phyloP scores from a whole-genome alignment of 2,888 invertebrate species.

The Fragum sueziense region DNA sequence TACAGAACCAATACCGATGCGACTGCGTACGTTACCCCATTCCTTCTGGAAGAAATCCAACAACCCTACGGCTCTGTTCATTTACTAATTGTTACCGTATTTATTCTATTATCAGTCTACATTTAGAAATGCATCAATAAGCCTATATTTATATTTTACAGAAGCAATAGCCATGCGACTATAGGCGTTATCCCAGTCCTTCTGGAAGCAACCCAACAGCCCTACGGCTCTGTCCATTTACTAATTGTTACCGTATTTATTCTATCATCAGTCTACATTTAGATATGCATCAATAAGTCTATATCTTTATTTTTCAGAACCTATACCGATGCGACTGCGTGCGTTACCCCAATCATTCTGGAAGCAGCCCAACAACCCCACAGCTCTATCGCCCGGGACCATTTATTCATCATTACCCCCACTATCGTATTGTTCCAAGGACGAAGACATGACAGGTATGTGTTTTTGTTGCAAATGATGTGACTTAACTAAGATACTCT shows the following conservation, averaged over 20 bases:
- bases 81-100: conserved; percentile 82
- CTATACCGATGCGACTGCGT: conserved; percentile 84
- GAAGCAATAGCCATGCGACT: conserved; percentile 84
- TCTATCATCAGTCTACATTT: no score
- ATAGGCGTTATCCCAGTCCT: conserved; percentile 84
- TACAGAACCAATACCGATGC: conserved; percentile 84
- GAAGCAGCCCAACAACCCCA: conserved; percentile 84
- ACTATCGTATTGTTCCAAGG: conserved; percentile 75
- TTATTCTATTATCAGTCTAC: no score
- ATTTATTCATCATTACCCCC: conserved; percentile 82
- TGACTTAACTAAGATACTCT: no score
- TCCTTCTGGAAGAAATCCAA: conserved; percentile 85
- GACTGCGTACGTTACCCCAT: conserved; percentile 84
- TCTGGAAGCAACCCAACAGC: conserved; percentile 85
- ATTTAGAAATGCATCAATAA: no score
- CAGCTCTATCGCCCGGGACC: conserved; percentile 82
- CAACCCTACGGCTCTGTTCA: conserved; percentile 81
- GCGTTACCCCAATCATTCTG: conserved; percentile 85
- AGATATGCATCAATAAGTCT: no score
- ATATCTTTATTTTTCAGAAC: conserved; percentile 83
- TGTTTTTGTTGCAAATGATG: no score
- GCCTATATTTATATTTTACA: no score
- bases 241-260: conserved; percentile 82
- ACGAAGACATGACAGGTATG: conserved; percentile 78
- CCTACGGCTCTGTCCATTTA: conserved; percentile 81